These are phyloP conservation scores for Mnemiopsis leidyi DNA, from an alignment of 37 sponge, comb jelly and placozoan genomes.

Conservation along the genomic window DNA sequence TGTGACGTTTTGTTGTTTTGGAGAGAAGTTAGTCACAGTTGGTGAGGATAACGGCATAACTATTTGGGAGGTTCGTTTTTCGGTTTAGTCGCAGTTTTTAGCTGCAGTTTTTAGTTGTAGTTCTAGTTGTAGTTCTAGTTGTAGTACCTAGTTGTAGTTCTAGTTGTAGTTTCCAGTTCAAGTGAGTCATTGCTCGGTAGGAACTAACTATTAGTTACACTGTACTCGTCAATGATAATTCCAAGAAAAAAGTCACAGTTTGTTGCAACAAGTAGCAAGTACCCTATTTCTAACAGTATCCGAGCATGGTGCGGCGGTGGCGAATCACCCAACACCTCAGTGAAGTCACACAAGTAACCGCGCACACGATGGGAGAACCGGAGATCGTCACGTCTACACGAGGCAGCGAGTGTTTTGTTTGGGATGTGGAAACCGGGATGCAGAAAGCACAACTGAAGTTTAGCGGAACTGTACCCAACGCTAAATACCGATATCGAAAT, in stretches of 20 bases:
- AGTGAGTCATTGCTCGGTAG: too few relatives aligned
- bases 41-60: conserved; percentile 19
- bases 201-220: too few relatives aligned
- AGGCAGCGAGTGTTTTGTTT: conserved; percentile 38
- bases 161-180: too few relatives aligned
- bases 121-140: too few relatives aligned
- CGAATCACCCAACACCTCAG: conserved; percentile 29
- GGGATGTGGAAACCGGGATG: conserved; percentile 43
- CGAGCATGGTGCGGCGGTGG: conserved; percentile 8
- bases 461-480: not conserved
- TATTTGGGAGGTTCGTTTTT: conserved; percentile 52
- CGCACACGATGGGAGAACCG: conserved; percentile 17
- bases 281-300: not conserved
- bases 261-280: too few relatives aligned
- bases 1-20: conserved; percentile 25
- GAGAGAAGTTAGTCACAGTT: conserved; percentile 48
- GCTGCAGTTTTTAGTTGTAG: too few relatives aligned
- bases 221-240: too few relatives aligned
- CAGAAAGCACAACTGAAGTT: not conserved
- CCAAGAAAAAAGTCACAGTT: too few relatives aligned
- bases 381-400: conserved; percentile 47
- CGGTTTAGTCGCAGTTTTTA: not conserved
- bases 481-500: conserved; percentile 2
- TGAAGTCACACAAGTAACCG: conserved; percentile 24
- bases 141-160: too few relatives aligned